Evolutionary conservation across 2,888 invertebrate species (phyloP).

Genomic region (Scaptomyza tumidula): DNA sequence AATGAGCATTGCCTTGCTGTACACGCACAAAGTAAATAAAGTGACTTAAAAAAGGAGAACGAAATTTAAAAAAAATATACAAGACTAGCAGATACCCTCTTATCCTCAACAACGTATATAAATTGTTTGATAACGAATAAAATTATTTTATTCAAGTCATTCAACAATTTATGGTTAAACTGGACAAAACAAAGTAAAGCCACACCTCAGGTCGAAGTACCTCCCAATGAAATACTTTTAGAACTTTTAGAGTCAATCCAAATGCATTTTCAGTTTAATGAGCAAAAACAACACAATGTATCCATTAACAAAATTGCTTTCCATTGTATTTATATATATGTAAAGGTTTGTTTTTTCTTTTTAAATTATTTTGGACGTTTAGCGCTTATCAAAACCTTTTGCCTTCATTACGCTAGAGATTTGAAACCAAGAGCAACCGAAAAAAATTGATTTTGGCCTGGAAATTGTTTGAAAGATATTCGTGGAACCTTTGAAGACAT

Average conservation of each 20-base stretch:
- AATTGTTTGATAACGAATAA: too few species aligned
- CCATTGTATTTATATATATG: neutral
- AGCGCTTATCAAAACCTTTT: neutral
- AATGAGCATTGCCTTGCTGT: conserved; percentile 4
- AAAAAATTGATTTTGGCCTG: conserved; percentile 11
- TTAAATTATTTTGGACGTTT: neutral
- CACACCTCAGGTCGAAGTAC: too few species aligned
- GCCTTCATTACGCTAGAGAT: neutral
- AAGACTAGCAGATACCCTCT: neutral
- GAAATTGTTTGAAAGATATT: conserved; percentile 26
- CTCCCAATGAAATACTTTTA: too few species aligned
- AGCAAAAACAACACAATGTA: neutral
- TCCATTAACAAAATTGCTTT: conserved; percentile 2
- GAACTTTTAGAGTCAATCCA: too few species aligned
- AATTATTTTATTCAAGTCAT: too few species aligned
- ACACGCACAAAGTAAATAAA: conserved; percentile 30
- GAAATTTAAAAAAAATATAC: conserved; percentile 43
- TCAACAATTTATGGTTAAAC: neutral
- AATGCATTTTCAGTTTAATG: too few species aligned
- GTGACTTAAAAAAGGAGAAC: conserved; percentile 50
- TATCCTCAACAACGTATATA: too few species aligned
- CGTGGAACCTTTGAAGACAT: conserved; percentile 9
- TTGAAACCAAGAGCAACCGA: conserved; percentile 1
- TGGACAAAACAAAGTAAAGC: too few species aligned
- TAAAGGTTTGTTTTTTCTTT: too few species aligned